phyloP scores from a whole-genome alignment of 2,888 invertebrate genomes.

The Griposia aprilina region DNA sequence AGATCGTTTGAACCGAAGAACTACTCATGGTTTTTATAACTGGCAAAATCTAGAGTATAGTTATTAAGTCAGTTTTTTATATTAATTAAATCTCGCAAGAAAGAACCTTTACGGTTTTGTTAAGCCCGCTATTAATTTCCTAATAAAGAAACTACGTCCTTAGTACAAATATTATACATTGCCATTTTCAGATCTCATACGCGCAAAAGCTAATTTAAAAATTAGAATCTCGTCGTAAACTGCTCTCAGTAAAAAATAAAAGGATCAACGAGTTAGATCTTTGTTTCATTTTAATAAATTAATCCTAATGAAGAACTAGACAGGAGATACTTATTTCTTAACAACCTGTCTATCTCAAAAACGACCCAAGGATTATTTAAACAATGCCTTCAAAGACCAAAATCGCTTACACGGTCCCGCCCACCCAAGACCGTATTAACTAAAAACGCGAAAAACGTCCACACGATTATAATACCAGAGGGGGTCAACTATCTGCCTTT shows the following conservation, averaged over 20 bases:
- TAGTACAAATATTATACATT: background rate
- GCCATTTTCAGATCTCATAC: background rate
- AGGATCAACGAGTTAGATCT: background rate
- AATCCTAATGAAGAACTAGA: constrained; percentile 1
- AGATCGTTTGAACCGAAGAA: background rate
- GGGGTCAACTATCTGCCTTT: constrained; percentile 82
- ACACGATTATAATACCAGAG: constrained; percentile 79
- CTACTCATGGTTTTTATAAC: background rate
- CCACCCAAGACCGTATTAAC: constrained; percentile 64
- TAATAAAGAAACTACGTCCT: background rate
- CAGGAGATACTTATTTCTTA: constrained; percentile 12
- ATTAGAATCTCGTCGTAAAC: background rate
- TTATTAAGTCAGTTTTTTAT: too few species aligned
- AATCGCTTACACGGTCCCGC: constrained; percentile 63
- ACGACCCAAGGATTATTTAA: constrained; percentile 50
- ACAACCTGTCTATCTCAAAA: constrained; percentile 12
- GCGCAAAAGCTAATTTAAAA: background rate
- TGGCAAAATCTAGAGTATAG: background rate
- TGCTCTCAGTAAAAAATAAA: background rate
- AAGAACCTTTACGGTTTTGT: background rate
- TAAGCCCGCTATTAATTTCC: background rate
- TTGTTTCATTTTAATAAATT: constrained; percentile 9
- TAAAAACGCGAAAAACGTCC: constrained; percentile 73
- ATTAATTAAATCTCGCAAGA: too few species aligned
- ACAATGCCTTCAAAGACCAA: constrained; percentile 60